A percentile compares a stretch with the other conserved stretches of the same genome.
Evolutionary conservation across 2,797 vertebrate genomes (phyloP).

Genomic region (Furcifer pardalis): DNA sequence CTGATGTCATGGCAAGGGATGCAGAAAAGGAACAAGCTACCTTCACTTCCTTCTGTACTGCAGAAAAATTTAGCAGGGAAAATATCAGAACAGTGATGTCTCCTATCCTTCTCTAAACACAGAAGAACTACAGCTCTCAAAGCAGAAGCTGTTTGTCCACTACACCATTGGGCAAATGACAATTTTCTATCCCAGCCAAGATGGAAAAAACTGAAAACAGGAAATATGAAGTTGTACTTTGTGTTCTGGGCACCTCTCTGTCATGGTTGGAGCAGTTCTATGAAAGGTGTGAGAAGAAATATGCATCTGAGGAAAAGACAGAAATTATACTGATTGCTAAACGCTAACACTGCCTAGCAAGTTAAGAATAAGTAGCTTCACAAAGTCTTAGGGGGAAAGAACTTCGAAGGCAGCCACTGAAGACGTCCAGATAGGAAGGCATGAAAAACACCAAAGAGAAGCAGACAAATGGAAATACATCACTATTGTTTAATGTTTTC

Average conservation of each 20-base stretch:
- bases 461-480: conserved; percentile 32
- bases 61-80: neutral
- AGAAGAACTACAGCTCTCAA: neutral
- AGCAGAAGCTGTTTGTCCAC: neutral
- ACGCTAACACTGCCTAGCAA: neutral
- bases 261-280: neutral
- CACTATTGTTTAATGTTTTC: neutral
- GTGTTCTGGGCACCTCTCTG: neutral
- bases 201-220: neutral
- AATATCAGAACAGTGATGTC: neutral
- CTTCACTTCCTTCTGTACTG: neutral
- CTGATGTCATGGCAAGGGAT: too few species aligned
- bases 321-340: neutral
- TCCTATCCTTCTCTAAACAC: neutral
- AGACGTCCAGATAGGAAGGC: conserved; percentile 28
- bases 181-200: neutral
- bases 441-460: neutral
- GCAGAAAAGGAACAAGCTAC: neutral
- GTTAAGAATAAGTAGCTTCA: neutral
- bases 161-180: neutral
- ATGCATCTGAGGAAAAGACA: neutral
- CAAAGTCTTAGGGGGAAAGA: conserved; percentile 9
- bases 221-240: neutral
- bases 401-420: conserved; percentile 22
- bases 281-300: neutral